phyloP scores from a whole-genome alignment of 2,888 invertebrate species.

The Salticus scenicus region DNA sequence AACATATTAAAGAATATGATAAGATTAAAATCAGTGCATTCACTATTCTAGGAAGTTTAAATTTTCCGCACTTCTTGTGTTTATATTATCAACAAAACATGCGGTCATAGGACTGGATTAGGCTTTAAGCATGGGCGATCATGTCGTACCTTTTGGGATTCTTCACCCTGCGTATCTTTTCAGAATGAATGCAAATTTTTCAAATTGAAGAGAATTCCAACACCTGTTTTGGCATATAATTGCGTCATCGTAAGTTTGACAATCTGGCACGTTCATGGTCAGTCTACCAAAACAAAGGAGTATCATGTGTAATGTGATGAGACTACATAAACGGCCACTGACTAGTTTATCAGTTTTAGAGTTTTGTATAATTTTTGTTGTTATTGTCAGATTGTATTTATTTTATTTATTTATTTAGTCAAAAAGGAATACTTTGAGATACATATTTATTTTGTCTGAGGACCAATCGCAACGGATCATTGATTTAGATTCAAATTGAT shows the following conservation, averaged over 20 bases:
- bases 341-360: not conserved
- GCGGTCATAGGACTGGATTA: not conserved
- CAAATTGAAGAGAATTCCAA: not conserved
- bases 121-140: conserved; percentile 23
- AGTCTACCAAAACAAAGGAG: conserved; percentile 33
- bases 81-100: no score
- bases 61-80: no score
- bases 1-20: no score
- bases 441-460: no score
- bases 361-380: no score
- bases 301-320: not conserved
- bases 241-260: conserved; percentile 11
- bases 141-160: not conserved
- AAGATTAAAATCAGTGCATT: no score
- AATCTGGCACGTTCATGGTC: conserved; percentile 33
- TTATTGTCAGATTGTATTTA: no score
- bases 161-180: not conserved
- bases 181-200: not conserved
- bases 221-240: conserved; percentile 22
- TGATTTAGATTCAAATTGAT: not conserved
- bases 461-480: not conserved
- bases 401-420: no score
- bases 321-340: not conserved
- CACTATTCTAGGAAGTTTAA: no score
- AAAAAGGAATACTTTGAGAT: no score